These are phyloP conservation scores for Heteronetta atricapilla DNA, from an alignment of 2,113 vertebrate genomes.

Conservation along the genomic window DNA sequence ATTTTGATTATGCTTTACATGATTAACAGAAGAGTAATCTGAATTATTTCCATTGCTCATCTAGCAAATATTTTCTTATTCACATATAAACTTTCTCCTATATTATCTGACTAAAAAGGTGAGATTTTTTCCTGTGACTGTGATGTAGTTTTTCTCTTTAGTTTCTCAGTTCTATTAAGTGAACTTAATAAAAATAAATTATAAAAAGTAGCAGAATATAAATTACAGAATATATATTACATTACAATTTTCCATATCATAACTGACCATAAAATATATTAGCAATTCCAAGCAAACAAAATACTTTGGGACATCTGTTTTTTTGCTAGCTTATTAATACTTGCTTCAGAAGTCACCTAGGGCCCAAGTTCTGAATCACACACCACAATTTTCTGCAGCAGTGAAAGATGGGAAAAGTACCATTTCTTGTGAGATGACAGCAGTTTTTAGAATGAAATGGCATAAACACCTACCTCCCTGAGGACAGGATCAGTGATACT, in stretches of 20 bases:
- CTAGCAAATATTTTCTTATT: background rate
- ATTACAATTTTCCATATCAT: background rate
- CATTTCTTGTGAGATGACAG: conserved; percentile 8
- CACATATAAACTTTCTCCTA: background rate
- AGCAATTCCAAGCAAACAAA: background rate
- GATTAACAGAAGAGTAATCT: background rate
- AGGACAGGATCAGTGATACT: conserved; percentile 89
- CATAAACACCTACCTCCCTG: conserved; percentile 86
- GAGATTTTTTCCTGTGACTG: background rate
- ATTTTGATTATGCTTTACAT: background rate
- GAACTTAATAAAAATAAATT: background rate
- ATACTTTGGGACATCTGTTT: background rate
- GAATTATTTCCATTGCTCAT: background rate
- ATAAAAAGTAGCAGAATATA: background rate
- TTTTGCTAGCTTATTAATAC: background rate
- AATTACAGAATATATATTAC: background rate
- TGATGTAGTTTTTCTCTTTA: background rate
- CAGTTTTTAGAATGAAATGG: background rate
- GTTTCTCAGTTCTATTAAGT: background rate
- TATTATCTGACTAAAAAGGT: background rate
- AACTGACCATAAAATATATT: background rate
- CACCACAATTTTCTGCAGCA: background rate
- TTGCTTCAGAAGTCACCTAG: background rate
- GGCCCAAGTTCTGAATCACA: background rate
- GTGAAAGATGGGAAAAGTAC: background rate